Evolutionary conservation across 1,140 invertebrate species (phyloP), one percentile per base, ranked within the genome.

Genomic region (Drosophila suzukii): DNA sequence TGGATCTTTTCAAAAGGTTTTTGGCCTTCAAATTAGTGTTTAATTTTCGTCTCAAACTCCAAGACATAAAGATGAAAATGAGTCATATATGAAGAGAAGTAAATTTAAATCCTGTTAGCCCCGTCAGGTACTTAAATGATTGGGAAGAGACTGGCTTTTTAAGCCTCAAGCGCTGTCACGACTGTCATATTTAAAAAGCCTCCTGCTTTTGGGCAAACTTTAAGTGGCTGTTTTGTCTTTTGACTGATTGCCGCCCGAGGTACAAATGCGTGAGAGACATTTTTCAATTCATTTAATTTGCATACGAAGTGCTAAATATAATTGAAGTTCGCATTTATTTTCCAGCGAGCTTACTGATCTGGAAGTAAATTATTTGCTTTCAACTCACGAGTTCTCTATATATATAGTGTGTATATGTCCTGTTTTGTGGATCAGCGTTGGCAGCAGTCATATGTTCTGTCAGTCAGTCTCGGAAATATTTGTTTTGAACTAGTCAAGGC

Each of bases 241-340:
- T 85, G 81, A 85, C 77, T 84, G 77, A 84, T 85, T 84, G 77
- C 63, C 67, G 72, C 76, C 71, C 39, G 50, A 12, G 73, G 73
- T 61, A 47, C 7, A 58, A 17, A n/a, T 67, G 76, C 58, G 72
- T 68, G 76, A 66, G 54, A 62, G 71, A 60, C 46, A 54, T 60
- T 79, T 67, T 59, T 41, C 43, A 54, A 51, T 56, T 59, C 24
- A 65, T 62, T 59, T 12, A 77, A 80, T 85, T 85, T 84, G 39
- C 66, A 76, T 85, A 65, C 17, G 13, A 53, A 43, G 30, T 51
- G 36, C 17, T 32, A 53, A n/a, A 54, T 49, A 55, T 74, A 55
- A 74, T 63, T 74, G 58, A 74, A 51, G 43, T 27, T 38, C 13
- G 49, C 24, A 49, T 34, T 54, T 15, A 61, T 47, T 72, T 49